phyloP scores from a whole-genome alignment of 37 sponge, comb jelly and placozoan genomes.

The Geodia barretti region DNA sequence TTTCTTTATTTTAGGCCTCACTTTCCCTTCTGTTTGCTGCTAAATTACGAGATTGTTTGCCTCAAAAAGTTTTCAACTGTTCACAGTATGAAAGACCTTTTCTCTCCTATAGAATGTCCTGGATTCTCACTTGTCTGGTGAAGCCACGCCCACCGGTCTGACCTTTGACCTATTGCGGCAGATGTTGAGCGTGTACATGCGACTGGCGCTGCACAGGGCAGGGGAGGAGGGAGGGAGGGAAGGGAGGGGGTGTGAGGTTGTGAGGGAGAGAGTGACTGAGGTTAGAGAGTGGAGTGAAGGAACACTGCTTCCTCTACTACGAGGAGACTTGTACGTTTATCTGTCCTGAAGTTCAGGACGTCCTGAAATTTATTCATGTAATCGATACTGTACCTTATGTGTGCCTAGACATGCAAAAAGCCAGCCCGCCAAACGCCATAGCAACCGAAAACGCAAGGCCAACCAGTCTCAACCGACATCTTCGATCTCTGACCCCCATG shows the following conservation, averaged over 20 bases:
- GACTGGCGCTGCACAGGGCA: conserved; percentile 34
- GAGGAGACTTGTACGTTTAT: neutral
- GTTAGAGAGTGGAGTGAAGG: conserved; percentile 8
- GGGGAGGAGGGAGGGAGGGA: conserved; percentile 13
- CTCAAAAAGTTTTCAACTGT: too few species aligned
- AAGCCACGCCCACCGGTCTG: neutral
- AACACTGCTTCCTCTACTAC: neutral
- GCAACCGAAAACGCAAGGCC: conserved; percentile 35
- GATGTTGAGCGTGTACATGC: conserved; percentile 14
- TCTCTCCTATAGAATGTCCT: conserved; percentile 13
- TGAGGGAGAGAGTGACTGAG: conserved; percentile 20
- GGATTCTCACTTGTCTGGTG: neutral
- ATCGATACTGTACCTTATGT: neutral
- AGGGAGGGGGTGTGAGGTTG: conserved; percentile 12
- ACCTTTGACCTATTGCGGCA: conserved; percentile 27
- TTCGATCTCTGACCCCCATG: neutral
- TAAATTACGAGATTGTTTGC: too few species aligned
- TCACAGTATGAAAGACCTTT: too few species aligned
- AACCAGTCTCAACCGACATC: neutral
- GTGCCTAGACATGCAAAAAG: neutral
- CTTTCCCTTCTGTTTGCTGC: too few species aligned
- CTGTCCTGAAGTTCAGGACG: neutral
- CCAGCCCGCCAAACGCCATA: conserved; percentile 1
- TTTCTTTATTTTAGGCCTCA: too few species aligned
- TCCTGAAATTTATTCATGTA: neutral